Evolutionary conservation across 2,113 vertebrate genomes (phyloP).

Genomic region (Eptatretus burgeri): DNA sequence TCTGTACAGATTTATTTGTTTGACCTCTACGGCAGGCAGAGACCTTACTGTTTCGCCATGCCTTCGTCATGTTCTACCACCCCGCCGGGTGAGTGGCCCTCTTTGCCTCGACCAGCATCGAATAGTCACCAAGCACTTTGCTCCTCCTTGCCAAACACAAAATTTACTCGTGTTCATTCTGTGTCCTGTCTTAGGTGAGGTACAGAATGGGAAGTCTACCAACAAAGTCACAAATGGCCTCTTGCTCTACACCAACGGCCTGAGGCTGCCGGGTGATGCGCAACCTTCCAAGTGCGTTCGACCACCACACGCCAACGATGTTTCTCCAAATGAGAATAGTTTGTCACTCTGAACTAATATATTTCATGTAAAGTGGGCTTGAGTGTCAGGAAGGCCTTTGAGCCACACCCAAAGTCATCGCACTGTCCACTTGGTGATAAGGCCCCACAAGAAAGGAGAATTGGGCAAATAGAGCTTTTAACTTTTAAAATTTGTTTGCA

Average conservation of each 20-base stretch:
- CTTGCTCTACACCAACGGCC: conserved; percentile 45
- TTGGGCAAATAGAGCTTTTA: too few species aligned
- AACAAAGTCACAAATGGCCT: conserved; percentile 59
- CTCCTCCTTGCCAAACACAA: neutral
- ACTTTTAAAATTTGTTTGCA: too few species aligned
- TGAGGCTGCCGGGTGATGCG: conserved; percentile 26
- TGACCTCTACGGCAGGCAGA: conserved; percentile 75
- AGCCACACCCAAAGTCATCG: too few species aligned
- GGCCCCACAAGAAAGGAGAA: too few species aligned
- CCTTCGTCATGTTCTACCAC: neutral
- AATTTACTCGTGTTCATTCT: neutral
- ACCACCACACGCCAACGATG: too few species aligned
- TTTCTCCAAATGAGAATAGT: too few species aligned
- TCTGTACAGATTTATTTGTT: conserved; percentile 63
- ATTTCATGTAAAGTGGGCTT: too few species aligned
- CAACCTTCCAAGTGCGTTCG: neutral
- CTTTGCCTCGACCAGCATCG: neutral
- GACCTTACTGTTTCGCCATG: conserved; percentile 25
- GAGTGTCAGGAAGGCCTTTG: too few species aligned
- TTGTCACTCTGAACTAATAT: too few species aligned
- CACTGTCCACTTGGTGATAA: too few species aligned
- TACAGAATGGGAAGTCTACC: conserved; percentile 59
- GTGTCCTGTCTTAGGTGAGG: conserved; percentile 22
- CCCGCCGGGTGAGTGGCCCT: neutral
- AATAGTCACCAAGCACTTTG: neutral